A percentile compares a stretch with the other conserved stretches of the same genome.
phyloP scores from a whole-genome alignment of 2,113 vertebrate species.

The Microcebus ravelobensis region DNA sequence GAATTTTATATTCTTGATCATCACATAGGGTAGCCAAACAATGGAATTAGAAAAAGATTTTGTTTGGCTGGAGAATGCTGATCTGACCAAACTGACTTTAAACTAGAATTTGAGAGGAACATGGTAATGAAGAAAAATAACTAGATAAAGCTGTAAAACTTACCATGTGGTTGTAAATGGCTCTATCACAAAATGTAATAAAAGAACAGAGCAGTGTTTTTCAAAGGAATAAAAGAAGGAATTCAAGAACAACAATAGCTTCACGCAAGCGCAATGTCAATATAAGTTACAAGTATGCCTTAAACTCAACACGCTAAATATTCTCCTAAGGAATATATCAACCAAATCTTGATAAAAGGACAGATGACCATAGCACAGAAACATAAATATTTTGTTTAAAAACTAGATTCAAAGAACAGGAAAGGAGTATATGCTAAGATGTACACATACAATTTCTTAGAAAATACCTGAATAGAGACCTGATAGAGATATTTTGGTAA shows the following conservation, averaged over 20 bases:
- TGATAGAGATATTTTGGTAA: background rate
- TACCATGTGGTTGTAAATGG: background rate
- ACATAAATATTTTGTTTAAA: background rate
- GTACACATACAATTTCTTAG: background rate
- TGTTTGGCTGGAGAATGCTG: background rate
- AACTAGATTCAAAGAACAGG: background rate
- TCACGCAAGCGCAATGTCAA: background rate
- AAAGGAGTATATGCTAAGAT: background rate
- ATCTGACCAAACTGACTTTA: background rate
- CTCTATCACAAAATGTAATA: constrained; percentile 32
- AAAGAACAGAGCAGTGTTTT: background rate
- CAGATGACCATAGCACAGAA: background rate
- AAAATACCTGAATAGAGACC: background rate
- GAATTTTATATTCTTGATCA: background rate
- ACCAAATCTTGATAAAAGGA: background rate
- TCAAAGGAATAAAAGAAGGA: background rate
- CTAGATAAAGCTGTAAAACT: background rate
- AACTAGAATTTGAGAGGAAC: background rate
- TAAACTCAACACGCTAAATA: background rate
- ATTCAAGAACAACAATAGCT: background rate
- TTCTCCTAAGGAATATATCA: background rate
- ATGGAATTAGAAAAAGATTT: background rate
- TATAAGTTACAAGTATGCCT: background rate
- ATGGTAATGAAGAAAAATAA: constrained; percentile 16
- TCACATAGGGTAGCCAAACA: background rate